Conservation (phyloP, 2,797 vertebrate species). For the Arremon brunneinucha region DNA sequence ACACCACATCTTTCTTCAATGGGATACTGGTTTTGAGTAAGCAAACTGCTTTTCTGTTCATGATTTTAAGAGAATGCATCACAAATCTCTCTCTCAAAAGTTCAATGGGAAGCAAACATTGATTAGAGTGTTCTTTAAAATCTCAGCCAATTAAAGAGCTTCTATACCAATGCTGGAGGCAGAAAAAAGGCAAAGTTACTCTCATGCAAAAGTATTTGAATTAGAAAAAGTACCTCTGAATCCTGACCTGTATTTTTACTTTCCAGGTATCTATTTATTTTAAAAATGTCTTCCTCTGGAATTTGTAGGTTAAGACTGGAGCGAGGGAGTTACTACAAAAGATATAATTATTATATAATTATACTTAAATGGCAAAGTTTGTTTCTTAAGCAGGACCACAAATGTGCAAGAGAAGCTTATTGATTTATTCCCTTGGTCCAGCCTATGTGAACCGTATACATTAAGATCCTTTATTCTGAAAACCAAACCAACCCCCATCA, state of each 20-base stretch:
- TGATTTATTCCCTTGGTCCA: neutral
- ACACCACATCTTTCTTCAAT: constrained; percentile 50
- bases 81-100: constrained; percentile 10
- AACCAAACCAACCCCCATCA: neutral
- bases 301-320: neutral
- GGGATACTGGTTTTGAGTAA: constrained; percentile 45
- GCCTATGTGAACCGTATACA: neutral
- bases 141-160: neutral
- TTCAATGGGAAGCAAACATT: constrained; percentile 22
- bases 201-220: neutral
- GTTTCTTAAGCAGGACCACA: neutral
- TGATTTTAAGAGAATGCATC: constrained; percentile 21
- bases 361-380: neutral
- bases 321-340: neutral
- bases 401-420: neutral
- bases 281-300: neutral
- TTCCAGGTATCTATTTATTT: neutral
- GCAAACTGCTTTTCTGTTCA: constrained; percentile 37
- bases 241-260: neutral
- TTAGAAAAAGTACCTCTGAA: neutral
- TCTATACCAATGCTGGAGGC: neutral
- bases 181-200: neutral
- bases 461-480: neutral
- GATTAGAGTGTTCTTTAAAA: neutral
- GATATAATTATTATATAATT: neutral